Evolutionary conservation across 2,888 invertebrate species (phyloP).

Genomic region (Agrotis ipsilon): DNA sequence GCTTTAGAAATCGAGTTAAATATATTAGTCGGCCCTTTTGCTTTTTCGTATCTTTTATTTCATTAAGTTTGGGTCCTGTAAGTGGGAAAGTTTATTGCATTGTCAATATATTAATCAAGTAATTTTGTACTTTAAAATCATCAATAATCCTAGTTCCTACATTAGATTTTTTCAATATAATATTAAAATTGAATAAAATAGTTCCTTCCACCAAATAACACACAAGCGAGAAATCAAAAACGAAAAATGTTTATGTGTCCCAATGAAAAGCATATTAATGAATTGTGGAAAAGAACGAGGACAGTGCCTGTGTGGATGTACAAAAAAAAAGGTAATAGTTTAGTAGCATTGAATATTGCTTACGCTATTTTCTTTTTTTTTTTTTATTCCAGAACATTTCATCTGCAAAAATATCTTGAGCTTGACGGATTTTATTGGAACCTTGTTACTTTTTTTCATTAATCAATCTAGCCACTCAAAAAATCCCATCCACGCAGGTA

Average conservation of each 20-base stretch:
- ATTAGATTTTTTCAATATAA: too few species aligned
- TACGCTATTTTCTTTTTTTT: neutral
- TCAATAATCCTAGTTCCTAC: too few species aligned
- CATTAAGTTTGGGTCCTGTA: too few species aligned
- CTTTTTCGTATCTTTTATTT: too few species aligned
- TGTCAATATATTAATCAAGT: too few species aligned
- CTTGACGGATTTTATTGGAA: neutral
- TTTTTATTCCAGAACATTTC: neutral
- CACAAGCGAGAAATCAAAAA: slow-evolving; percentile 29
- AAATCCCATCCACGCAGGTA: slow-evolving; percentile 29
- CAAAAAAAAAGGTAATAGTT: neutral
- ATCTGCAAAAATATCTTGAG: neutral
- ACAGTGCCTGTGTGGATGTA: slow-evolving; percentile 26
- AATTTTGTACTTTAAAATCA: too few species aligned
- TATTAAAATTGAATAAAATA: slow-evolving; percentile 17
- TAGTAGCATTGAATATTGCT: neutral
- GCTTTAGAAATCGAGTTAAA: too few species aligned
- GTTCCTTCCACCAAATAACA: slow-evolving; percentile 44
- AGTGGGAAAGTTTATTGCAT: too few species aligned
- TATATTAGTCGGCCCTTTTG: too few species aligned
- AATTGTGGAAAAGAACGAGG: slow-evolving; percentile 12
- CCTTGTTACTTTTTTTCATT: neutral
- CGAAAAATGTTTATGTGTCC: slow-evolving; percentile 24
- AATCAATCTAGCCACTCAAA: neutral
- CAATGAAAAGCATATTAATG: slow-evolving; percentile 48